Percentiles rank a stretch among this genome's conserved stretches.
phyloP scores from a whole-genome alignment of 1,140 invertebrate genomes.

The Diuraphis noxia region DNA sequence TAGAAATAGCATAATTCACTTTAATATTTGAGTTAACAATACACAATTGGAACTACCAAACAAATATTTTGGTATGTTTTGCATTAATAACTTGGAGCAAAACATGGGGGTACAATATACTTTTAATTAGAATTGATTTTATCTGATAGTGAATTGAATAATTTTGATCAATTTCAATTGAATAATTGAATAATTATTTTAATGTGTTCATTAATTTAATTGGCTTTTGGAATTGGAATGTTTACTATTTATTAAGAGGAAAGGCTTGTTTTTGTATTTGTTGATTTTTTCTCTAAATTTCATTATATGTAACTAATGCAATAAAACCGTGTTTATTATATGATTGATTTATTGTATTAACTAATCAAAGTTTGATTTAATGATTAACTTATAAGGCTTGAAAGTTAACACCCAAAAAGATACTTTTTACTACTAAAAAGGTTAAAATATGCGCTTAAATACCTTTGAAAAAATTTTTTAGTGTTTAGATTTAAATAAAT shows the following conservation, averaged over 20 bases:
- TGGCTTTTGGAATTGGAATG: not conserved
- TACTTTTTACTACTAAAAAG: too few species aligned
- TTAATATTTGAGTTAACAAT: not conserved
- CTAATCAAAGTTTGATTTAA: slow-evolving; percentile 20
- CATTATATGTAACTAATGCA: not conserved
- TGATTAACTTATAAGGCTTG: not conserved
- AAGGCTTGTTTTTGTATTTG: slow-evolving; percentile 35
- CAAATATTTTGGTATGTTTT: not conserved
- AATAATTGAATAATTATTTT: not conserved
- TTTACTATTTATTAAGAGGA: not conserved
- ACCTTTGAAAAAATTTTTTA: too few species aligned
- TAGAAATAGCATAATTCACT: not conserved
- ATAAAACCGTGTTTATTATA: not conserved
- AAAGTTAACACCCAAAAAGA: too few species aligned
- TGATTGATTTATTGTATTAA: not conserved
- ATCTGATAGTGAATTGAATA: not conserved
- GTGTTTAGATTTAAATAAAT: too few species aligned
- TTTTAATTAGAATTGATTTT: not conserved
- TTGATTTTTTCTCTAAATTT: not conserved
- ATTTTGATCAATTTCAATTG: too few species aligned
- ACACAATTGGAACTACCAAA: not conserved
- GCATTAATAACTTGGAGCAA: not conserved
- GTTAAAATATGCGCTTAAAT: too few species aligned
- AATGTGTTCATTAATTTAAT: not conserved
- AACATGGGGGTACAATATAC: not conserved